A percentile compares a stretch with the other conserved stretches of the same genome.
Evolutionary conservation across 2,797 vertebrate genomes (phyloP).

Genomic region (Buceros bicornis): DNA sequence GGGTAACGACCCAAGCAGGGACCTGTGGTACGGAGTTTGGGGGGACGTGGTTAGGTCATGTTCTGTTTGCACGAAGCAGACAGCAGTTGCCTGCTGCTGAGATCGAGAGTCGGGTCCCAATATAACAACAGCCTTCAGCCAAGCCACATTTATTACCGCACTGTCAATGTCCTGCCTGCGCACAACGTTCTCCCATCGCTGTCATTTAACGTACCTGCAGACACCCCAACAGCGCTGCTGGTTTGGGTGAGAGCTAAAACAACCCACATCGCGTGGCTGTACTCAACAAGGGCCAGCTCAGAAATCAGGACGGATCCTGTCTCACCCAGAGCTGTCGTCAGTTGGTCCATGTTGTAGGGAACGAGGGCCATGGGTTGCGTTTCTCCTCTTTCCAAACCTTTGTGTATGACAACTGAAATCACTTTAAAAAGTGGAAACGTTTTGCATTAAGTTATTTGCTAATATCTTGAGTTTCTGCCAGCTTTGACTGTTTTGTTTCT

Average conservation of each 20-base stretch:
- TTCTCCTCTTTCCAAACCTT: background rate
- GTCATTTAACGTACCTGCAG: background rate
- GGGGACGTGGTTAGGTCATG: background rate
- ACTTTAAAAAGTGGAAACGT: background rate
- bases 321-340: background rate
- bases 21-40: background rate
- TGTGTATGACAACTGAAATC: background rate
- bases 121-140: background rate
- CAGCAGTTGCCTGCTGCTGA: constrained; percentile 18
- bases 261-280: background rate
- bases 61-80: background rate
- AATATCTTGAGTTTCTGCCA: background rate
- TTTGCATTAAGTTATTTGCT: background rate
- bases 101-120: background rate
- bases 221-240: background rate
- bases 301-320: background rate
- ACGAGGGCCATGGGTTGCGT: background rate
- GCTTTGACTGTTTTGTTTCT: background rate
- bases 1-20: background rate
- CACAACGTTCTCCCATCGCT: background rate
- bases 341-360: background rate
- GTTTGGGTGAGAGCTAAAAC: background rate
- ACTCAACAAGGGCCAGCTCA: background rate
- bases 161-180: background rate
- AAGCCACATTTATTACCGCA: accelerated